A percentile compares a stretch with the other conserved stretches of the same genome.
These are phyloP conservation scores for Lepidotrigona ventralis DNA, from an alignment of 1,140 invertebrate genomes.

Conservation along the genomic window DNA sequence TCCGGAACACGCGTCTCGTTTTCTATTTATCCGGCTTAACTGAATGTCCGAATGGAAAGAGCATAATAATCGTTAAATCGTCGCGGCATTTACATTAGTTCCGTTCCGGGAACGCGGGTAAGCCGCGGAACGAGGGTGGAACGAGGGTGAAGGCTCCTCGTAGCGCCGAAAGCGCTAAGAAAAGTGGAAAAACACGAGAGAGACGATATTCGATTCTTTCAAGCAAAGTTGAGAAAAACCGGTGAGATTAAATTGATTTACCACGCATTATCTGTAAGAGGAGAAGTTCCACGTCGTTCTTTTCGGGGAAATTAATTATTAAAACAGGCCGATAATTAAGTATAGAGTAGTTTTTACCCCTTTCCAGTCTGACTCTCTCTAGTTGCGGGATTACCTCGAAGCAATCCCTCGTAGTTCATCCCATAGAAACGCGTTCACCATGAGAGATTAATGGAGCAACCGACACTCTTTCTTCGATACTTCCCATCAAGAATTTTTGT, in stretches of 20 bases:
- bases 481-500: background rate
- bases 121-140: background rate
- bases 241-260: slow-evolving; percentile 55
- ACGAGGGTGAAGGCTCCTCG: background rate
- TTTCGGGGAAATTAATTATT: slow-evolving; percentile 62
- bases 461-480: background rate
- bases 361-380: slow-evolving; percentile 38
- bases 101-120: background rate
- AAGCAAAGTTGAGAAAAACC: slow-evolving; percentile 39
- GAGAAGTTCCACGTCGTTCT: slow-evolving; percentile 50
- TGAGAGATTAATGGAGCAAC: slow-evolving; percentile 46
- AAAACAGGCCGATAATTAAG: slow-evolving; percentile 60
- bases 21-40: background rate
- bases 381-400: slow-evolving; percentile 58
- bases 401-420: slow-evolving; percentile 26
- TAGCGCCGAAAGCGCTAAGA: background rate
- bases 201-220: background rate
- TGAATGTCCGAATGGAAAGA: background rate
- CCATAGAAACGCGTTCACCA: slow-evolving; percentile 23
- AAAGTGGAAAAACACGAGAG: slow-evolving; percentile 13
- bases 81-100: background rate
- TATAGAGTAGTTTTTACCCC: slow-evolving; percentile 52
- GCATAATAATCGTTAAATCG: background rate
- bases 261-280: slow-evolving; percentile 30
- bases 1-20: background rate